Evolutionary conservation across 2,113 vertebrate species (phyloP), one percentile per base, ranked within the genome.

Genomic region (Cathartes aura): DNA sequence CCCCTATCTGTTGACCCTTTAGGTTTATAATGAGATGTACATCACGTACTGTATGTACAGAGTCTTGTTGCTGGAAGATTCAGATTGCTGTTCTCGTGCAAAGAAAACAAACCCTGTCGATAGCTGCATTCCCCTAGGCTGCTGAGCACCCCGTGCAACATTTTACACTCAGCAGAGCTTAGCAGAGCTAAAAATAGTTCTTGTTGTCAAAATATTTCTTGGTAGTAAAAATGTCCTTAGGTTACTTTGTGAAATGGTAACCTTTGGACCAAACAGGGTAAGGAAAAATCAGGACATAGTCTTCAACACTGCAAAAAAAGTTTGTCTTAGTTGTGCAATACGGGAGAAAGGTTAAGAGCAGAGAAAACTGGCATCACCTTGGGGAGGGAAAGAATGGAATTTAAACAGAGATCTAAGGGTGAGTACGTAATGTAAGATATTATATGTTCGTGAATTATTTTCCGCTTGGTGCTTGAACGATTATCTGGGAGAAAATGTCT

Each of bases 141-240:
- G 87, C 84, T 30, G 73, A 72, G 48, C 70, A 82, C 62, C 92
- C 76, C 0, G 1, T 83, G 82, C 91, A 93, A 75, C 48, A 66
- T 95, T 95, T 96, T 95, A 92, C 95, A 96, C 92, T 90, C 56
- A 92, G 58, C 62, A 85, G 79, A 95, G 66, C 58, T 88, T 58
- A 89, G 40, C 1, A 0, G 56, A 84, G 85, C 88, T 96, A 96
- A 97, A 97, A 97, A 96, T 93, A 96, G 83, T 87, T 72, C 66
- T 90, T 79, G 68, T 85, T 84, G 70, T 95, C 85, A 91, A 91
- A 95, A 87, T 89, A 86, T 81, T 88, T 92, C 80, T 94, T 78
- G 73, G 34, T 78, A 92, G 66, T 96, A 87, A 85, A 97, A 96
- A 91, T 91, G 89, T 95, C 96, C 74, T 59, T 82, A 92, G 91